These are phyloP conservation scores for Lepus timidus DNA, from an alignment of 2,113 vertebrate genomes.

Conservation along the genomic window DNA sequence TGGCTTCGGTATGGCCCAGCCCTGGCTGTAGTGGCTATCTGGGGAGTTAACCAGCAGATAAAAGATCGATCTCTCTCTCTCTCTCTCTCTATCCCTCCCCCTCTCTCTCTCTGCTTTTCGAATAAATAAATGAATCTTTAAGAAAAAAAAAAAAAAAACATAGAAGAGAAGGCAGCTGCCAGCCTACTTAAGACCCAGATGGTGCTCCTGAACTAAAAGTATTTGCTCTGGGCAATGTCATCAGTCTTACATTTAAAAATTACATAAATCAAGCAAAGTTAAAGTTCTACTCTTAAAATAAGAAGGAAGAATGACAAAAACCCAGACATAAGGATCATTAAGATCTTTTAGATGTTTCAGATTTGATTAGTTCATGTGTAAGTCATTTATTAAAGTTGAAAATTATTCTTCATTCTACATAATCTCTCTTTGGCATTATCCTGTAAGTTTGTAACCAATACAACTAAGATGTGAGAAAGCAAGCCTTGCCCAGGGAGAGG, in stretches of 20 bases:
- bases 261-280: slow-evolving; percentile 55
- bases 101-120: no score
- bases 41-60: no score
- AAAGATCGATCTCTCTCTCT: no score
- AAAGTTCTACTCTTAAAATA: slow-evolving; percentile 46
- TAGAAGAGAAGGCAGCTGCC: background rate
- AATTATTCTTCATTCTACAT: slow-evolving; percentile 42
- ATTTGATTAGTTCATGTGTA: background rate
- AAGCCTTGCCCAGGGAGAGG: background rate
- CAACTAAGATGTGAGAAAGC: background rate
- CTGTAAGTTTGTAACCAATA: background rate
- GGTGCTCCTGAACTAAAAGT: background rate
- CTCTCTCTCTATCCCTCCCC: no score
- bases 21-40: no score
- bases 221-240: background rate
- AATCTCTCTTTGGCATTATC: background rate
- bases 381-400: slow-evolving; percentile 36
- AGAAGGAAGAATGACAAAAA: slow-evolving; percentile 27
- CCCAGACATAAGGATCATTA: slow-evolving; percentile 24
- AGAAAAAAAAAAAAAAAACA: background rate
- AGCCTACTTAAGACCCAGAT: slow-evolving; percentile 21
- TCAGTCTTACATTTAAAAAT: slow-evolving; percentile 45
- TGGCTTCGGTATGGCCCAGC: no score
- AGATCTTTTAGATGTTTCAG: background rate
- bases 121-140: no score